phyloP scores from a whole-genome alignment of 2,888 invertebrate genomes.

The Nasonovia ribisnigri region DNA sequence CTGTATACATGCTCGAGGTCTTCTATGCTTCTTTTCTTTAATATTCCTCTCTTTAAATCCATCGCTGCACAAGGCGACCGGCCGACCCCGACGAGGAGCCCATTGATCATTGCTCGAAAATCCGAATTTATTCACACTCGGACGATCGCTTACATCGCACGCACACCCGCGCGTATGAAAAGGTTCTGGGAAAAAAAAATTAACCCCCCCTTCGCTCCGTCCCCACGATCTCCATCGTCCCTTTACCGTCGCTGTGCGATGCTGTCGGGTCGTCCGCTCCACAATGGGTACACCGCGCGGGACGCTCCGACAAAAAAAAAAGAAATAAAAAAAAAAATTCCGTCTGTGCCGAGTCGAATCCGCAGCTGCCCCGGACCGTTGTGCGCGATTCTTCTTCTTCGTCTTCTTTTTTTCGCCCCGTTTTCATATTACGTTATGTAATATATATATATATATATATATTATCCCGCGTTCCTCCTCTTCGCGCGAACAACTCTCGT shows the following conservation, averaged over 20 bases:
- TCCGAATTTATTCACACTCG: conserved; percentile 60
- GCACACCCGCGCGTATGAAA: neutral
- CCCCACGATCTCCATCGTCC: neutral
- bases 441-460: too few species aligned
- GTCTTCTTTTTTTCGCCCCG: neutral
- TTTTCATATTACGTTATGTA: too few species aligned
- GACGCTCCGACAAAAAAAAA: neutral
- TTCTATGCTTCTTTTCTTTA: neutral
- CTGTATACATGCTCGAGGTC: neutral
- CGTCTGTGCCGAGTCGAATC: conserved; percentile 55
- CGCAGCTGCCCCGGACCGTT: conserved; percentile 37
- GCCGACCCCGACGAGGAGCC: neutral
- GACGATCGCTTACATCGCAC: conserved; percentile 27
- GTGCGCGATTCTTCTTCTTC: neutral
- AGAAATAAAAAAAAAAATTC: conserved; percentile 30
- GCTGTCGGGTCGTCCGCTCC: neutral
- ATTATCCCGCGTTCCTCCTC: neutral
- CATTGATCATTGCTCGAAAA: conserved; percentile 46
- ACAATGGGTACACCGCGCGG: neutral
- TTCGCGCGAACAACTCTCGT: conserved; percentile 13
- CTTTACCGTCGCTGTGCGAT: neutral
- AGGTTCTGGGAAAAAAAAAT: conserved; percentile 15
- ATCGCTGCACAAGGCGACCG: neutral
- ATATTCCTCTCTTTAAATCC: neutral
- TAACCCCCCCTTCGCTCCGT: conserved; percentile 11